A percentile compares a stretch with the other conserved stretches of the same genome.
These are phyloP conservation scores for Mycogona germanica DNA, from an alignment of 2,888 invertebrate species.

Conservation along the genomic window DNA sequence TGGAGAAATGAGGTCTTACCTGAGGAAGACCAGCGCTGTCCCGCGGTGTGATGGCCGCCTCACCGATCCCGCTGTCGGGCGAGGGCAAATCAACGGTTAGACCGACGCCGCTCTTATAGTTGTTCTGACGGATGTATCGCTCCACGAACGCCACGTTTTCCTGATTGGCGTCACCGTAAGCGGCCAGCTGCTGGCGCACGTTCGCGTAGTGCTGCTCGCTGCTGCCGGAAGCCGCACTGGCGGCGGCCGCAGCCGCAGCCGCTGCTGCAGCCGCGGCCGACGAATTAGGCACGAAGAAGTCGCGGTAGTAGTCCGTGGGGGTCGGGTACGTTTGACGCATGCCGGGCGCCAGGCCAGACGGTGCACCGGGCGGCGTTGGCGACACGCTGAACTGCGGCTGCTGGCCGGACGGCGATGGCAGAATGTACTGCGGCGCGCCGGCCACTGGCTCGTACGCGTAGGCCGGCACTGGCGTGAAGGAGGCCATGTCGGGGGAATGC, in stretches of 20 bases:
- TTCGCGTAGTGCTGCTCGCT: constrained; percentile 7
- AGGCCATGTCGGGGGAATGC: constrained; percentile 4
- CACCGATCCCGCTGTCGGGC: constrained; percentile 91
- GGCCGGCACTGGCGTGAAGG: constrained; percentile 3
- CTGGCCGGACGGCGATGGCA: constrained; percentile 3
- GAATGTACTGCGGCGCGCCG: constrained; percentile 14
- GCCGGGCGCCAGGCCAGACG: background rate
- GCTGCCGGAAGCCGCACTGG: background rate
- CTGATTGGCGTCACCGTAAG: constrained; percentile 26
- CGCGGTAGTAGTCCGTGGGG: constrained; percentile 24
- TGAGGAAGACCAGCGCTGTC: constrained; percentile 54
- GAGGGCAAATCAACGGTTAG: constrained; percentile 89
- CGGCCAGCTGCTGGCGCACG: constrained; percentile 10
- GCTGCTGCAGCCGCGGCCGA: background rate
- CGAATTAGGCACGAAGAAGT: constrained; percentile 14
- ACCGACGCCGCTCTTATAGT: constrained; percentile 36
- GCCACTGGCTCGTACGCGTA: constrained; percentile 14
- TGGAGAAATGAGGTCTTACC: constrained; percentile 24
- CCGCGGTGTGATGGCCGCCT: constrained; percentile 81
- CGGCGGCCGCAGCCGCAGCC: background rate
- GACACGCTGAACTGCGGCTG: constrained; percentile 13
- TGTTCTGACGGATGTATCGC: constrained; percentile 38
- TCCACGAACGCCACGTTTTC: constrained; percentile 50
- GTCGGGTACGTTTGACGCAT: constrained; percentile 2
- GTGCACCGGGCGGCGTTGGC: constrained; percentile 10